These are phyloP conservation scores for Arrhopalites spinosus DNA, from an alignment of 2,888 invertebrate genomes.

Conservation along the genomic window DNA sequence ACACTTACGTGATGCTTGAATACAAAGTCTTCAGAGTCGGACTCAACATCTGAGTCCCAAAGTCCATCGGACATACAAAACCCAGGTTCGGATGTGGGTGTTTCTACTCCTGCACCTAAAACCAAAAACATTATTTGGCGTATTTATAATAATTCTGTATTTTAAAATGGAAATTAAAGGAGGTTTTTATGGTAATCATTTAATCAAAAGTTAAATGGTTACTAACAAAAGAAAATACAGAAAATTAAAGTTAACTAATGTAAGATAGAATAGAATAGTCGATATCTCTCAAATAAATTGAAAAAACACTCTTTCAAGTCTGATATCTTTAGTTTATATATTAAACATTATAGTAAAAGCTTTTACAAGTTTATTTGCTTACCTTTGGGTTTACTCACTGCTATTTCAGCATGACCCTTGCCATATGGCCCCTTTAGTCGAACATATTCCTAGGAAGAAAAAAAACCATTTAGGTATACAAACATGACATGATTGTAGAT, in stretches of 20 bases:
- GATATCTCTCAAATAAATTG: no score
- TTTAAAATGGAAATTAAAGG: neutral
- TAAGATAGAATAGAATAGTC: no score
- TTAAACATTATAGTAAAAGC: no score
- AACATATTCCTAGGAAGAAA: slow-evolving; percentile 97
- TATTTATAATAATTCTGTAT: neutral
- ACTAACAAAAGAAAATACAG: no score
- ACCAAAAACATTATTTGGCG: slow-evolving; percentile 5
- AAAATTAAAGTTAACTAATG: no score
- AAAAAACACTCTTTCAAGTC: no score
- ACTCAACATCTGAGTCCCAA: slow-evolving; percentile 89
- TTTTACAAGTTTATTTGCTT: no score
- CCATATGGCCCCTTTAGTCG: slow-evolving; percentile 97
- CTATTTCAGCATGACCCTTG: slow-evolving; percentile 96
- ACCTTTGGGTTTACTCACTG: slow-evolving; percentile 87
- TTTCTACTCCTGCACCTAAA: slow-evolving; percentile 81
- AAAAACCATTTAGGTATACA: no score
- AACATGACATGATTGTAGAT: no score
- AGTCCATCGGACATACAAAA: slow-evolving; percentile 77
- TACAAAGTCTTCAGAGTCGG: slow-evolving; percentile 81
- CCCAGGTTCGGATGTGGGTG: slow-evolving; percentile 89
- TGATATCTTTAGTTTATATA: no score
- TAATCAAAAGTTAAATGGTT: no score
- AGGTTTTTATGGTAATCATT: neutral
- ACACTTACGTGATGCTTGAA: slow-evolving; percentile 76